Evolutionary conservation across 2,888 invertebrate genomes (phyloP), one percentile per base, ranked within the genome.

Genomic region (Schizotus pectinicornis): DNA sequence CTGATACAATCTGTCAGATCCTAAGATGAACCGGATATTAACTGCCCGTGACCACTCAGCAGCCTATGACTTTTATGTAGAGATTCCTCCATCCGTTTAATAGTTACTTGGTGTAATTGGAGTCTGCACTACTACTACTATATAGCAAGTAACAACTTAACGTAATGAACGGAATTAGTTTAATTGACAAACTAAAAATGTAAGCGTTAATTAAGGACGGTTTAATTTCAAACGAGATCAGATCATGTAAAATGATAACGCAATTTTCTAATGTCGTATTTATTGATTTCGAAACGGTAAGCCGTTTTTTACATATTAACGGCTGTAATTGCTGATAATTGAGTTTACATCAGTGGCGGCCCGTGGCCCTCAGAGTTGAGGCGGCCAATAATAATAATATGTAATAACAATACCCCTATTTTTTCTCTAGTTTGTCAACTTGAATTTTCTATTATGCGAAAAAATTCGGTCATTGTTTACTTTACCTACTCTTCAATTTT

Each of bases 21-120:
- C 48, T 56, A 39, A 56, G 49, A 43, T 35, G 49, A 49, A 56
- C 56, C 56, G 56, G 56, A 56, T 56, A 56, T 56, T 56, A 49
- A 55, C 56, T 48, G 42, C 42, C 49, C 56, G 42, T 56, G 56
- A 49, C 56, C 56, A 43, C 56, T 55, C 54, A 55, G 34, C 38
- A 48, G 41, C 14, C 54, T 41, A 55, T 48, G 47, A 55, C 39
- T 55, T 47, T 55, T 55, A 55, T 47, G 54, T 51, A 42, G 42
- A 30, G 48, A 31, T 41, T 41, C 41, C 13, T n/a, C 33, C 13
- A 35, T 11, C 45, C 6, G 43, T 41, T 48, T 48, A 41, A 48
- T 47, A 55, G 47, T 55, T 41, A 55, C 54, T 55, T 55, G 47
- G 38, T 54, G 39, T 55, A 55, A 55, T 55, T 55, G 47, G 48